A percentile compares a stretch with the other conserved stretches of the same genome.
Conservation (phyloP, 2,797 vertebrate genomes). For the Heterohyrax brucei region DNA sequence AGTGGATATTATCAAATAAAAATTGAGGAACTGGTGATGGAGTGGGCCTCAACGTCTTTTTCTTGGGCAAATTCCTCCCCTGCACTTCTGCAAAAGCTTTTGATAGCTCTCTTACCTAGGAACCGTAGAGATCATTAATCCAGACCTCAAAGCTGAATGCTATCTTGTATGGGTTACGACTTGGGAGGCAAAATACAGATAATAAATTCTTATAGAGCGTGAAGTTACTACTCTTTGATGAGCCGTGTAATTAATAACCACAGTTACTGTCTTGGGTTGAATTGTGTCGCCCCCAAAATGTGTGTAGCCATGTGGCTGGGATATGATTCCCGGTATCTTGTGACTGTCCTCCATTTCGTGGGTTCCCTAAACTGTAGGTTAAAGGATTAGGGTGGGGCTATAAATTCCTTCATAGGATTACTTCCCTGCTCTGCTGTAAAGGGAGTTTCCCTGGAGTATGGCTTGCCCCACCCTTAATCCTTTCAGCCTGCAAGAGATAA, state of each 20-base stretch:
- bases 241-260: background rate
- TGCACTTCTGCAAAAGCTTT: conserved; percentile 5
- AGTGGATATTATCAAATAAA: conserved; percentile 19
- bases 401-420: too few species aligned
- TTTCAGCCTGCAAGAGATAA: too few species aligned
- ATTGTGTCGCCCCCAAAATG: too few species aligned
- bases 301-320: too few species aligned
- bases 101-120: background rate
- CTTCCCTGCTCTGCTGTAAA: too few species aligned
- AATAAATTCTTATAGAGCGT: conserved; percentile 35
- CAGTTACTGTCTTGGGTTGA: background rate
- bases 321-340: too few species aligned
- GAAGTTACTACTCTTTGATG: background rate
- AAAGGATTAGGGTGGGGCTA: too few species aligned
- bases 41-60: background rate
- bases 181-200: background rate
- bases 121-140: conserved; percentile 37
- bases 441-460: too few species aligned
- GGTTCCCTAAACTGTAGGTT: too few species aligned
- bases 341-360: too few species aligned
- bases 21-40: background rate
- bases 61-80: background rate
- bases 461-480: too few species aligned
- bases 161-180: conserved; percentile 26
- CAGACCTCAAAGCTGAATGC: background rate